Percentiles rank a stretch among this genome's conserved stretches.
These are phyloP conservation scores for Pangasius krempfi DNA, from an alignment of 2,797 vertebrate genomes.

Conservation along the genomic window DNA sequence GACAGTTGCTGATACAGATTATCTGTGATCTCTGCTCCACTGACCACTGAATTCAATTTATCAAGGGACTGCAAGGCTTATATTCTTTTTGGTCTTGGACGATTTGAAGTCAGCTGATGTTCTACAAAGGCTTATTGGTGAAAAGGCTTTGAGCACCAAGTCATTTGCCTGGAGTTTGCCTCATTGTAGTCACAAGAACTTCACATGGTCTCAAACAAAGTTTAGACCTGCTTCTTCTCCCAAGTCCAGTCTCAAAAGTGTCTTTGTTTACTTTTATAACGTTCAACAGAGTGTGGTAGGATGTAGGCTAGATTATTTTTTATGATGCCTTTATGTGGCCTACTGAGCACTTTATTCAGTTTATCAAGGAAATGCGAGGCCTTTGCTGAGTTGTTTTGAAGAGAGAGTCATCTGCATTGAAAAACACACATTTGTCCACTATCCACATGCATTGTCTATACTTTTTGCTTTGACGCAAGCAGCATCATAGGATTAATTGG, in stretches of 20 bases:
- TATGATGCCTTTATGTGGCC: background rate
- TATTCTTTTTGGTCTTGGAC: background rate
- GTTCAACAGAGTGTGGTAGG: background rate
- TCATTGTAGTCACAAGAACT: conserved; percentile 43
- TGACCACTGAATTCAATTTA: background rate
- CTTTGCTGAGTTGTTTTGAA: background rate
- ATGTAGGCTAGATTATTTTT: background rate
- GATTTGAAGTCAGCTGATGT: conserved; percentile 18
- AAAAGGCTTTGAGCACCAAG: conserved; percentile 5
- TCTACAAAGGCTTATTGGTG: conserved; percentile 9
- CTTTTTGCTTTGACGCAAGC: conserved; percentile 29
- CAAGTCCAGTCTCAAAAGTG: conserved; percentile 28
- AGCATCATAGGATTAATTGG: conserved; percentile 45
- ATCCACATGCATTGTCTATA: background rate
- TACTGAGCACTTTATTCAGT: background rate
- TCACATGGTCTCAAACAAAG: conserved; percentile 40
- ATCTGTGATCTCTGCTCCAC: conserved; percentile 3
- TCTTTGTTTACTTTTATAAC: conserved; percentile 6
- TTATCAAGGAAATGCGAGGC: background rate
- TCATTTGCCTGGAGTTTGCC: background rate
- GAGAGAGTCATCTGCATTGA: background rate
- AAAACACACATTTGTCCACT: background rate
- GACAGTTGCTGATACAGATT: background rate
- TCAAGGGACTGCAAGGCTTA: background rate
- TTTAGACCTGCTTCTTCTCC: background rate